Conservation (phyloP, 2,888 invertebrate species). For the Pomacea canaliculata region DNA sequence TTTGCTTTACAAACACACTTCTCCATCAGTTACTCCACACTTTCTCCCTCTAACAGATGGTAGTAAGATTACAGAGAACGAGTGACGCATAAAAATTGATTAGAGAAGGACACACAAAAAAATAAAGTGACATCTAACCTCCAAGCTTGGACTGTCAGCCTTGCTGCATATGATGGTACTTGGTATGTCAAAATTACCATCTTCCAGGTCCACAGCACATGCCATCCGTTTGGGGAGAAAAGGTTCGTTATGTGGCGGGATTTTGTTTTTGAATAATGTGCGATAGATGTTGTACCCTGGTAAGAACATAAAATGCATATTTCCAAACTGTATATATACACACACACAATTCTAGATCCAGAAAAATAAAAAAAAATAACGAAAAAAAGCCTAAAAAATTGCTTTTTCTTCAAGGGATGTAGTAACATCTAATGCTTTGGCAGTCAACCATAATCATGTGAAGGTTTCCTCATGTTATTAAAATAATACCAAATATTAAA, state of each 20-base stretch:
- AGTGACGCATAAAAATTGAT: neutral
- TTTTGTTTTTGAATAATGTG: conserved; percentile 73
- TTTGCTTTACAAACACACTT: neutral
- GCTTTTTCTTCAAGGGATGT: no score
- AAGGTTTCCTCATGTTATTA: no score
- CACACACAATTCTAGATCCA: no score
- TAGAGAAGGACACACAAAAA: neutral
- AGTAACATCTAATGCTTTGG: no score
- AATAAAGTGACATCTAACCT: conserved; percentile 66
- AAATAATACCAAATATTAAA: no score
- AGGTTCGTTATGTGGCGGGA: conserved; percentile 86
- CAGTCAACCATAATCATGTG: no score
- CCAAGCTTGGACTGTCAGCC: conserved; percentile 82
- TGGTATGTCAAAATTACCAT: conserved; percentile 91
- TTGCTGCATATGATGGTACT: conserved; percentile 90
- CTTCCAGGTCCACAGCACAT: conserved; percentile 94
- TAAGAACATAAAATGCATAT: no score
- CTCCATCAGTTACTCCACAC: neutral
- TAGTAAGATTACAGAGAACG: neutral
- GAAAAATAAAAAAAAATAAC: no score
- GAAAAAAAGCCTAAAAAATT: no score
- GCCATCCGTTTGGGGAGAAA: conserved; percentile 98
- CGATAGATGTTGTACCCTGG: conserved; percentile 72
- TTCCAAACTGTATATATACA: no score
- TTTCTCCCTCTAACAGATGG: neutral